Evolutionary conservation across 2,888 invertebrate species (phyloP).

Genomic region (Hyposoter dolosus): DNA sequence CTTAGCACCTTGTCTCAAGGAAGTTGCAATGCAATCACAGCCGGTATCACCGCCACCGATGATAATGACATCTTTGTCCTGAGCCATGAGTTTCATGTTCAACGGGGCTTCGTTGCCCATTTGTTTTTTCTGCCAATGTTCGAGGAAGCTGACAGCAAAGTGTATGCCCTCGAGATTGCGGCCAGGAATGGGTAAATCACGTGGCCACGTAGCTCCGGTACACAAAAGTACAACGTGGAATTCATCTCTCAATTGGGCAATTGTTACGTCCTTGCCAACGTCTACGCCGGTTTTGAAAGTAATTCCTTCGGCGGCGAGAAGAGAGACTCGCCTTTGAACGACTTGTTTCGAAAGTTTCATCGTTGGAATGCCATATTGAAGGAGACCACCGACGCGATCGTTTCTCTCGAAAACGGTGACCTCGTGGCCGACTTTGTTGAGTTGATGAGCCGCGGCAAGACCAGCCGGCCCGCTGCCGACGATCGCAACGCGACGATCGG

Average conservation of each 20-base stretch:
- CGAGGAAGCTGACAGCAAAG: slow-evolving; percentile 99
- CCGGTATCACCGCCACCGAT: slow-evolving; percentile 95
- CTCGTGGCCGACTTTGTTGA: slow-evolving; percentile 98
- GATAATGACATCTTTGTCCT: slow-evolving; percentile 97
- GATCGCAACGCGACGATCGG: slow-evolving; percentile 94
- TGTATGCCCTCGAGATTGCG: slow-evolving; percentile 96
- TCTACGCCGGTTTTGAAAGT: slow-evolving; percentile 95
- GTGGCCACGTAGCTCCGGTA: slow-evolving; percentile 98
- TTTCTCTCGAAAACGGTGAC: slow-evolving; percentile 99
- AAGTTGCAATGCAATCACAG: slow-evolving; percentile 99
- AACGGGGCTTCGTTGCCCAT: slow-evolving; percentile 88
- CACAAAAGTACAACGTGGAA: slow-evolving; percentile 94
- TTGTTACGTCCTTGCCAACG: slow-evolving; percentile 96
- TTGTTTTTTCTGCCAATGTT: slow-evolving; percentile 98
- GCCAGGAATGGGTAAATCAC: slow-evolving; percentile 95
- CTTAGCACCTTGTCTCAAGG: slow-evolving; percentile 95
- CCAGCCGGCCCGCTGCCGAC: slow-evolving; percentile 98
- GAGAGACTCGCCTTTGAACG: slow-evolving; percentile 94
- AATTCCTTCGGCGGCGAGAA: slow-evolving; percentile 96
- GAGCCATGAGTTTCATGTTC: slow-evolving; percentile 89
- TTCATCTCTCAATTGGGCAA: slow-evolving; percentile 85
- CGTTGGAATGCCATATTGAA: slow-evolving; percentile 99
- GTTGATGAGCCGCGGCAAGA: slow-evolving; percentile 97
- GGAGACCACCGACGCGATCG: slow-evolving; percentile 96
- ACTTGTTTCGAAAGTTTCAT: slow-evolving; percentile 99